Evolutionary conservation across 2,888 invertebrate genomes (phyloP), one percentile per base, ranked within the genome.

Genomic region (Theristus sp.): DNA sequence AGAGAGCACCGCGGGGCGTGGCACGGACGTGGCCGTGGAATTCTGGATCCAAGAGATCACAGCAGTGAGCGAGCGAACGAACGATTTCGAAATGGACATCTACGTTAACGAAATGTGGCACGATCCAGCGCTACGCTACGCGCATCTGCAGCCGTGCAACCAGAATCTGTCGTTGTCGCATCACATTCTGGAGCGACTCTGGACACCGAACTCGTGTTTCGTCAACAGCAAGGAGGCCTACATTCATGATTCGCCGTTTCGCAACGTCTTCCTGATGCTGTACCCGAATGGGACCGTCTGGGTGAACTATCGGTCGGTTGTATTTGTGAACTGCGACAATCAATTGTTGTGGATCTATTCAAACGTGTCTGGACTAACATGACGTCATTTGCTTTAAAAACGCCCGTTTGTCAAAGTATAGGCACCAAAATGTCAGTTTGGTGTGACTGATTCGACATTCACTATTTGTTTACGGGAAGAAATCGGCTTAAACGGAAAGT

Each of bases 11-110:
- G n/a, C n/a, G n/a, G n/a, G n/a, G n/a, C n/a, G n/a, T 55, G 72
- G 71, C 46, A 70, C 72, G 0, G 66, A 65, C 13, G 73, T 73
- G 6, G 65, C 63, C 25, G 70, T 72, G 24, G 73, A 73, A 57
- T 70, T 72, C 61, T 72, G 72, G 72, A 65, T 72, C 27, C 72
- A 72, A 62, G 72, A 71, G 25, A 71, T 72, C 62, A 71, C 70
- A 17, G 65, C 70, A 28, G 69, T 72, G 54, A 66, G 67, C 60
- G 71, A 72, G 59, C 68, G 69, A 55, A 71, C 73, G 6, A 70
- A 71, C 59, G 73, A 72, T 58, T 73, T 73, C 58, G 73, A 72
- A 68, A 68, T 71, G 69, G 72, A 72, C 65, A 71, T 72, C 57
- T 73, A 73, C 67, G 72, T 73, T 56, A 73, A 71, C 64, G 71